Evolutionary conservation across 2,113 vertebrate genomes (phyloP).

Genomic region (Albula goreensis): DNA sequence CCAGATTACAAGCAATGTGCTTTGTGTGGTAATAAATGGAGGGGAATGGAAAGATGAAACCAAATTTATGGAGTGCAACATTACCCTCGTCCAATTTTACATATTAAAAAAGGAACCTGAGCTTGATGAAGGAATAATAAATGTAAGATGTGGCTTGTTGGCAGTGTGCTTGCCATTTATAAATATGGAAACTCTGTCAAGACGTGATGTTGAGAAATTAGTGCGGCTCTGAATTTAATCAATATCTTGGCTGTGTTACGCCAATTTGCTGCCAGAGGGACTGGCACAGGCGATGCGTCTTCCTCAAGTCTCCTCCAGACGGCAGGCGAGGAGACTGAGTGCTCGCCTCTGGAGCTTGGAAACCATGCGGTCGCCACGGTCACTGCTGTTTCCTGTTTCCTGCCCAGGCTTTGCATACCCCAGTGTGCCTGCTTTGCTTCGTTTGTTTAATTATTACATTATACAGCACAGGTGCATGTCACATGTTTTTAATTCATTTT

Average conservation of each 20-base stretch:
- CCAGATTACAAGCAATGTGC: neutral
- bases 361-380: neutral
- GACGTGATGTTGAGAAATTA: slow-evolving; percentile 75
- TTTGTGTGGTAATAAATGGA: slow-evolving; percentile 5
- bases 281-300: slow-evolving; percentile 70
- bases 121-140: slow-evolving; percentile 63
- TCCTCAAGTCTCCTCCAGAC: slow-evolving; percentile 42
- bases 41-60: neutral
- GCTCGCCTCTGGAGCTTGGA: slow-evolving; percentile 36
- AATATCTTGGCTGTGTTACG: slow-evolving; percentile 65
- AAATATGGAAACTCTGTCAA: slow-evolving; percentile 69
- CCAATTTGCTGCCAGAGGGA: slow-evolving; percentile 69
- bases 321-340: slow-evolving; percentile 52
- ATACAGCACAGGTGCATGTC: too few relatives aligned
- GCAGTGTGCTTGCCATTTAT: slow-evolving; percentile 56
- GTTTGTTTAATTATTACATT: too few relatives aligned
- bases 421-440: neutral
- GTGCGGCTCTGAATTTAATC: slow-evolving; percentile 66
- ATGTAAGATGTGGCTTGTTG: slow-evolving; percentile 54
- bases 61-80: slow-evolving; percentile 33
- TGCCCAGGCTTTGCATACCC: neutral
- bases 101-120: slow-evolving; percentile 33
- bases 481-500: too few relatives aligned
- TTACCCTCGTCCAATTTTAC: slow-evolving; percentile 20
- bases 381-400: neutral